Evolutionary conservation across 2,888 invertebrate species (phyloP), one percentile per base, ranked within the genome.

Genomic region (Pyrrhia umbra): DNA sequence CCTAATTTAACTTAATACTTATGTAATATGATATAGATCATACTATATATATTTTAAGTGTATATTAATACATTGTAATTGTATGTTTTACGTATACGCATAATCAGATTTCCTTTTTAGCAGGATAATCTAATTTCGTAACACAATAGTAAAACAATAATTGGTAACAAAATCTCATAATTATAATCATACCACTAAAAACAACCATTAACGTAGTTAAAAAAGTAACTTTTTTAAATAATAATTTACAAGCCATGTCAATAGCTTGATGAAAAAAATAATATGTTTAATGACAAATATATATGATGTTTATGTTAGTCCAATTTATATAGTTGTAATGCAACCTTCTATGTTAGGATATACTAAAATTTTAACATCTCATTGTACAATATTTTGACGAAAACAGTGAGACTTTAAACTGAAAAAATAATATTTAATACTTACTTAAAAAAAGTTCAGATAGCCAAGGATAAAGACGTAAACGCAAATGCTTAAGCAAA

Each of bases 401-500:
- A 13, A 13, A 13, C 13, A 30, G n/a, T n/a, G n/a, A n/a, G 2
- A 34, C 34, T n/a, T 2, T 30, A n/a, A n/a, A n/a, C n/a, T 5
- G 1, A 43, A 70, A 37, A 21, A 37, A 37, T 23, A 15, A 37
- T 13, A 25, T 5, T 21, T 37, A 20, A 34, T 30, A 40, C n/a
- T 2, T 51, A 16, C 43, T 8, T n/a, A 51, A 6, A 39, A 51
- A 46, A n/a, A 25, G 23, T 27, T 62, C 42, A 43, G 47, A 42
- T 51, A 43, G 40, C 56, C 39, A 47, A 23, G 13, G 60, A 58
- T 62, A 75, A 57, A 68, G 58, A 55, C 64, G 43, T 67, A 63
- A 77, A 69, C 68, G 71, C 62, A 62, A 67, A 67, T 73, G 65
- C 67, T 77, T 70, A 68, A 68, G 67, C 59, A 80, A 79, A 79